phyloP scores from a whole-genome alignment of 1,140 invertebrate genomes.

The Lasioglossum baleicum region DNA sequence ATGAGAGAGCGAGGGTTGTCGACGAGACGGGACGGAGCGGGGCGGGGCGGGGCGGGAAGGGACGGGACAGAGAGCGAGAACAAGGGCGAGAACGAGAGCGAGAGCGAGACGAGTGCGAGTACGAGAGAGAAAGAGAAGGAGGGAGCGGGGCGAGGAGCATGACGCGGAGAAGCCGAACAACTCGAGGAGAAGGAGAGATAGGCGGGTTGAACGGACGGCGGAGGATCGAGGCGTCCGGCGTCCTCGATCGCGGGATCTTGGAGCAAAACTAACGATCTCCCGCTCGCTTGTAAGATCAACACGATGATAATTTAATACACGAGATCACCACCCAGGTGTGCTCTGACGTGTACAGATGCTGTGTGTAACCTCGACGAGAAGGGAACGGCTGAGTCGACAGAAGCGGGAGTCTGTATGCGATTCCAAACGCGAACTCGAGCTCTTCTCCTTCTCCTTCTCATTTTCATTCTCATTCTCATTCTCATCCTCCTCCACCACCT shows the following conservation, averaged over 20 bases:
- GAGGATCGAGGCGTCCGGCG: slow-evolving; percentile 63
- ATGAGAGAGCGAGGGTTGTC: neutral
- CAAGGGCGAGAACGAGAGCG: neutral
- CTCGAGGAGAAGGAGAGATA: slow-evolving; percentile 48
- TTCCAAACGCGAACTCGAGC: slow-evolving; percentile 32
- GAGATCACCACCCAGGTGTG: slow-evolving; percentile 67
- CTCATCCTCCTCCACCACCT: neutral
- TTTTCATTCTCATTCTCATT: no score
- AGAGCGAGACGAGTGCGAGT: no score
- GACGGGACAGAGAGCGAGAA: no score
- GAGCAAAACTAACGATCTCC: slow-evolving; percentile 69
- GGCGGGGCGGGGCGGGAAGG: no score
- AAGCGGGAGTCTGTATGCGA: slow-evolving; percentile 21
- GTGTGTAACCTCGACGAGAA: slow-evolving; percentile 40
- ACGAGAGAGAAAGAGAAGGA: neutral
- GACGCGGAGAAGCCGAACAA: slow-evolving; percentile 36
- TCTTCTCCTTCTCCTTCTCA: neutral
- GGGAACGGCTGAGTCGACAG: slow-evolving; percentile 43
- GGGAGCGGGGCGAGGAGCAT: slow-evolving; percentile 8
- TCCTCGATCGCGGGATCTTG: slow-evolving; percentile 67
- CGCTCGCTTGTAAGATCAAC: slow-evolving; percentile 67
- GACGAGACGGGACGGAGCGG: neutral
- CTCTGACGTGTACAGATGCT: slow-evolving; percentile 56
- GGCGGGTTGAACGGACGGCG: slow-evolving; percentile 69
- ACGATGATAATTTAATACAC: slow-evolving; percentile 69